Conservation (phyloP, 2,113 vertebrate genomes). For the Bubo bubo region DNA sequence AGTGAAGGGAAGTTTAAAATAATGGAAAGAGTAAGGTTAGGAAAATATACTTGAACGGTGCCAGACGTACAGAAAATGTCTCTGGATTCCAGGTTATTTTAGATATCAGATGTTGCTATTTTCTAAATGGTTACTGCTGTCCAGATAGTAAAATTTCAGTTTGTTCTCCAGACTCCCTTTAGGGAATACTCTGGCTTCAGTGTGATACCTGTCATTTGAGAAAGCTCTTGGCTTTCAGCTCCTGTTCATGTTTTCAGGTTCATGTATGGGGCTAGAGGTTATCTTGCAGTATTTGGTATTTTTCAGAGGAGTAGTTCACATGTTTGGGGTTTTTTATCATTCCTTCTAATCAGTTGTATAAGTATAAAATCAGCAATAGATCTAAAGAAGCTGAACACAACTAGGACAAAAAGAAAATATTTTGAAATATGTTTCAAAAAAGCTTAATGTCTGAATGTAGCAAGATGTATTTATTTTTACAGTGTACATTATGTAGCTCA, state of each 20-base stretch:
- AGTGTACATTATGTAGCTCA: background rate
- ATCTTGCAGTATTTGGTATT: background rate
- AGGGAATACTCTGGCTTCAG: background rate
- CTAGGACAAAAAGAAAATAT: background rate
- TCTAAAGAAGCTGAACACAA: background rate
- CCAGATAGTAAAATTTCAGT: background rate
- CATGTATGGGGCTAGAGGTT: background rate
- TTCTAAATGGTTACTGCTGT: background rate
- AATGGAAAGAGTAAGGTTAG: background rate
- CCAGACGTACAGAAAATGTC: background rate
- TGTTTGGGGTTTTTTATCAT: background rate
- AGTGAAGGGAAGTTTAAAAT: background rate
- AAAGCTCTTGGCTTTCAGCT: background rate
- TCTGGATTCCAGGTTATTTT: background rate
- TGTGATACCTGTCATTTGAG: background rate
- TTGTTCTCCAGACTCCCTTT: background rate
- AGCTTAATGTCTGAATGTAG: rapidly evolving
- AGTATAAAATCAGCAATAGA: background rate
- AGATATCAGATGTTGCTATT: background rate
- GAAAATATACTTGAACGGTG: background rate
- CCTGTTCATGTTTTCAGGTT: background rate
- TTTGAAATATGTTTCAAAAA: background rate
- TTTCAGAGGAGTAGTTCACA: background rate
- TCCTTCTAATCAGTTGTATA: background rate
- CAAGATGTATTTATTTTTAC: background rate